Evolutionary conservation across 2,113 vertebrate species (phyloP), one percentile per base, ranked within the genome.

Genomic region (Alaudala cheleensis): DNA sequence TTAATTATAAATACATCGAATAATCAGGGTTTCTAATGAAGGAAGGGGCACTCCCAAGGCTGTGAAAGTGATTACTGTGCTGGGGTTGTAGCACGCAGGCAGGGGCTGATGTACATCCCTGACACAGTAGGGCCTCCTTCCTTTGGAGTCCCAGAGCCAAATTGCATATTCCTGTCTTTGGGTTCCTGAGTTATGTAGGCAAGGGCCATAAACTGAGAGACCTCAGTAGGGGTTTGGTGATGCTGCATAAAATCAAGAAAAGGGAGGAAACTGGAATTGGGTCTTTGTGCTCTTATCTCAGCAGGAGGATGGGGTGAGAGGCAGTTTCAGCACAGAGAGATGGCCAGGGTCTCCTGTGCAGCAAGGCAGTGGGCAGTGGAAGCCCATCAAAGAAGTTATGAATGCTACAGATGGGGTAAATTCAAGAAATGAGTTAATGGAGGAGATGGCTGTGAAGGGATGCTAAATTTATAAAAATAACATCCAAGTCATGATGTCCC

Each of bases 171-270:
- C 21, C 56, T 81, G 62, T 20, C 29, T 47, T 25, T 56, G 76
- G 51, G n/a, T 31, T 45, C 49, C 20, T 47, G 56, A 42, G 22
- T 29, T 69, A 11, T 1, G 0, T 4, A 9, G 45, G 58, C 6
- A 2, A 15, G 44, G 42, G 34, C 3, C 7, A 10, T 3, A 13
- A 33, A 33, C 28, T 14, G 8, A 19, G 22, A 9, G 31, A 40
- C 9, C 4, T 44, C 10, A 3, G 0, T 12, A 10, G 12, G 60
- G 18, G 2, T 33, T 49, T 70, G 66, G 34, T 82, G 45, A 54
- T 64, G 65, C 5, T 37, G 24, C 19, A 6, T 34, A 40, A 58
- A 78, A 54, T 13, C 24, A 37, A 13, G 20, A 14, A 20, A 42
- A 47, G 20, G 34, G 11, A n/a, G 37, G n/a, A 14, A 26, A 26